Evolutionary conservation across 2,113 vertebrate species (phyloP), one percentile per base, ranked within the genome.

Genomic region (Peromyscus leucopus): DNA sequence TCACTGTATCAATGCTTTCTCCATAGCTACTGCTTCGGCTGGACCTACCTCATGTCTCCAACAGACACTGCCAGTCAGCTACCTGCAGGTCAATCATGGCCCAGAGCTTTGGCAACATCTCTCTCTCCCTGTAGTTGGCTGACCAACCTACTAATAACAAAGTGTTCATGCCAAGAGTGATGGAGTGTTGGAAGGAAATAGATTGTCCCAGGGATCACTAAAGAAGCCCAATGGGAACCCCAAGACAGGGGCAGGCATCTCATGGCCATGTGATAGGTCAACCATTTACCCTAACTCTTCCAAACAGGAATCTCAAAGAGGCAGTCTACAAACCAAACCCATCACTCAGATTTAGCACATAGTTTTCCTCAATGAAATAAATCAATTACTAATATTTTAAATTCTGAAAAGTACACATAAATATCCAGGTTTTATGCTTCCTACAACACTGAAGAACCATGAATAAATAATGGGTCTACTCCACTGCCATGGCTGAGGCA

Each of bases 391-490:
- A 79, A 63, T 31, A 90, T 55, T 91, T 89, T 83, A 89, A 94
- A 93, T 94, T 91, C 69, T 92, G 42, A 19, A 22, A 90, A 94
- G 12, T 78, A 83, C 19, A 51, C 22, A 63, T 26, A 83, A 94
- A 84, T 61, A 97, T 13, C 39, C 48, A 86, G 46, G 61, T 86
- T 75, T 65, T 26, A 9, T 42, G 42, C 42, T 88, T 97, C 36
- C 72, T 63, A 67, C 59, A 39, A 71, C 13, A 67, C 21, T 21
- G 72, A 88, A 95, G 90, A 78, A 46, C 74, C 19, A 11, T 55
- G 36, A 90, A 36, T 6, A 89, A 84, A 31, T 4, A 85, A 13
- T 5, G 39, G 26, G 42, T 36, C 36, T 5, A 2, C 7, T 21
- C 36, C 46, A 21, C 15, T 5, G 31, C 69, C 26, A 13, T 10